phyloP scores from a whole-genome alignment of 2,113 vertebrate species.

The Corythaixoides concolor region DNA sequence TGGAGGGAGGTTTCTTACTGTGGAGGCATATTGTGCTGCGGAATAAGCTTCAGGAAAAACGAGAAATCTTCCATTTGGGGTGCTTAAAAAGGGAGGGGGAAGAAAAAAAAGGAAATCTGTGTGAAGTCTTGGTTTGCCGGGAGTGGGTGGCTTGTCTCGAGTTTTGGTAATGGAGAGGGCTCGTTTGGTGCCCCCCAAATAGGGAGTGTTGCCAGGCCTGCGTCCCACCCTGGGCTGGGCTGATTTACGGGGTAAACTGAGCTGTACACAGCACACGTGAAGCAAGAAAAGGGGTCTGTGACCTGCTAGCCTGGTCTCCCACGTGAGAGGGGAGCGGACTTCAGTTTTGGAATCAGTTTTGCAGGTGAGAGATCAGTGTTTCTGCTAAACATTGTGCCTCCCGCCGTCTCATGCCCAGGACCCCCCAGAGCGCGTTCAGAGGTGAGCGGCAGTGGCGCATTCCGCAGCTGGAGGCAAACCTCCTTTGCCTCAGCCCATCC shows the following conservation, averaged over 20 bases:
- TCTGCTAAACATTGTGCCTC: background rate
- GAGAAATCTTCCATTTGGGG: background rate
- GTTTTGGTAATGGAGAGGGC: background rate
- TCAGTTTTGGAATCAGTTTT: background rate
- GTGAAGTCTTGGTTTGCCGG: background rate
- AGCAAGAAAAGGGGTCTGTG: background rate
- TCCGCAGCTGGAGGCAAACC: conserved; percentile 36
- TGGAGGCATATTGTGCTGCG: accelerated
- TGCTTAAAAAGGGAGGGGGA: background rate
- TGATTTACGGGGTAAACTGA: background rate
- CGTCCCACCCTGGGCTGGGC: background rate
- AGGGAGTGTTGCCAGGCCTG: background rate
- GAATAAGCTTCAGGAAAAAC: background rate
- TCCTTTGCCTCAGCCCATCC: background rate
- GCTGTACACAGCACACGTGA: background rate
- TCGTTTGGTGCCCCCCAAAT: background rate
- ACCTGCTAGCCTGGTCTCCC: too few relatives aligned
- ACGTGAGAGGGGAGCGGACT: background rate
- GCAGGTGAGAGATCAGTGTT: background rate
- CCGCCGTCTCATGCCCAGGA: background rate
- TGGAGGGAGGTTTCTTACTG: too few relatives aligned
- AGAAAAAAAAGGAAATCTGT: background rate
- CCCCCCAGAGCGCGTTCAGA: background rate
- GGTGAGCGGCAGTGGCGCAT: conserved; percentile 61
- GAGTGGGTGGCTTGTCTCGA: background rate